Conservation (phyloP, 1,140 invertebrate species). For the Branchinecta lindahli region DNA sequence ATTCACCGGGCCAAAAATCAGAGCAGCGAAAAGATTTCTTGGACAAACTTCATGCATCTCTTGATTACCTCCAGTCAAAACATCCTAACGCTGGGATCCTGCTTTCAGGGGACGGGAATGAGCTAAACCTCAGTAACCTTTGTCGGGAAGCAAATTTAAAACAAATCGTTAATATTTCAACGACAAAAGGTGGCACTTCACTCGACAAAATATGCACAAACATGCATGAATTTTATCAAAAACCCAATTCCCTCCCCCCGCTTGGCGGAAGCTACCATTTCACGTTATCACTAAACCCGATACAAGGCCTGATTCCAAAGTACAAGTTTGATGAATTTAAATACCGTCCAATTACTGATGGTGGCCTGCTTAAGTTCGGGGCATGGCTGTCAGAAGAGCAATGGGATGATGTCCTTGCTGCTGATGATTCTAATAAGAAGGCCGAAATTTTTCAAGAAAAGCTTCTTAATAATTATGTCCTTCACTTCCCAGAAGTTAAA, state of each 20-base stretch:
- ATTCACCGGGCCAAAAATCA: slow-evolving; percentile 2
- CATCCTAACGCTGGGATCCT: slow-evolving; percentile 9
- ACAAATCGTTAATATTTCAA: slow-evolving; percentile 7
- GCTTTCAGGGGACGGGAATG: neutral
- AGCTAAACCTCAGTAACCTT: neutral
- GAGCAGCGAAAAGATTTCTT: slow-evolving; percentile 9
- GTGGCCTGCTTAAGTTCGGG: neutral
- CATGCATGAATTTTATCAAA: slow-evolving; percentile 9
- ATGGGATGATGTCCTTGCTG: neutral
- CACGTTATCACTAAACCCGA: neutral
- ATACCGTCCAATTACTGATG: neutral
- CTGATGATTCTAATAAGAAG: neutral
- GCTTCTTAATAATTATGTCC: neutral
- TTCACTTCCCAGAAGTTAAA: slow-evolving; percentile 1
- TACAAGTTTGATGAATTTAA: slow-evolving; percentile 4
- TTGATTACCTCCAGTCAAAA: slow-evolving; percentile 10
- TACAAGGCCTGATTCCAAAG: neutral
- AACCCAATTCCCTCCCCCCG: neutral
- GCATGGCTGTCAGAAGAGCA: neutral
- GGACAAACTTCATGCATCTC: slow-evolving; percentile 1
- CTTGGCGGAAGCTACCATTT: slow-evolving; percentile 2
- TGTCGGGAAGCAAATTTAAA: slow-evolving; percentile 6
- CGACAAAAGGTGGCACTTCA: slow-evolving; percentile 5
- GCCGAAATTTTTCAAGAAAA: slow-evolving; percentile 6
- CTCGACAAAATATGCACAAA: neutral